Percentiles rank a stretch among this genome's conserved stretches.
Conservation (phyloP, 1,140 invertebrate species). For the Atta texana region DNA sequence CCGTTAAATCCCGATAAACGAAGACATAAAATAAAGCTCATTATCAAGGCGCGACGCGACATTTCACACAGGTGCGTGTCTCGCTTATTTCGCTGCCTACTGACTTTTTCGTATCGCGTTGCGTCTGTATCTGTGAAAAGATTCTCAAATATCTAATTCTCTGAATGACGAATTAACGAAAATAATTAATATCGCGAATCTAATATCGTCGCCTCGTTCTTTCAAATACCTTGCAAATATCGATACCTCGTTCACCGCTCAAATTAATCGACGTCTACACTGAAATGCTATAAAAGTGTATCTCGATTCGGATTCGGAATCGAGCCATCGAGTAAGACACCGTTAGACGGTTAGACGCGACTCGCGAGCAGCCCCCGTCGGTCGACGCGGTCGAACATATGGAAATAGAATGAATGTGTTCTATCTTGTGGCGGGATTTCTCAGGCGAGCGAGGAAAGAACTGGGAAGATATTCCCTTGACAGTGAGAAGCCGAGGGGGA, state of each 20-base stretch:
- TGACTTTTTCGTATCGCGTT: not conserved
- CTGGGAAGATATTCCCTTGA: not conserved
- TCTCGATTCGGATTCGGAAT: not conserved
- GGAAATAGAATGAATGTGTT: not conserved
- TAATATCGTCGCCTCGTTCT: not conserved
- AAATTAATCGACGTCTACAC: not conserved
- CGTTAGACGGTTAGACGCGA: not conserved
- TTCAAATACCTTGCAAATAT: not conserved
- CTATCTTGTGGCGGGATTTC: not conserved
- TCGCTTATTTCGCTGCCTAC: not conserved
- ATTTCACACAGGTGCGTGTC: not conserved
- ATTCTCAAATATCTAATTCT: too few relatives aligned
- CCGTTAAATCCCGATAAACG: not conserved
- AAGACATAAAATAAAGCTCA: not conserved
- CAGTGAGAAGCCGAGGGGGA: not conserved
- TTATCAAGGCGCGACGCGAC: not conserved
- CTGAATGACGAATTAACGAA: not conserved
- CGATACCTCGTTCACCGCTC: not conserved
- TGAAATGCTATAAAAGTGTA: not conserved
- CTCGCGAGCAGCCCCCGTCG: not conserved
- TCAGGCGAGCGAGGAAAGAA: not conserved
- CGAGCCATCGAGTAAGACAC: not conserved
- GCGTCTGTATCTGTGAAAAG: too few relatives aligned
- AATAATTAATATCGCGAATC: not conserved
- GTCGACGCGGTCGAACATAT: slow-evolving; percentile 6